These are phyloP conservation scores for Agrochola litura DNA, from an alignment of 2,888 invertebrate genomes.

Conservation along the genomic window DNA sequence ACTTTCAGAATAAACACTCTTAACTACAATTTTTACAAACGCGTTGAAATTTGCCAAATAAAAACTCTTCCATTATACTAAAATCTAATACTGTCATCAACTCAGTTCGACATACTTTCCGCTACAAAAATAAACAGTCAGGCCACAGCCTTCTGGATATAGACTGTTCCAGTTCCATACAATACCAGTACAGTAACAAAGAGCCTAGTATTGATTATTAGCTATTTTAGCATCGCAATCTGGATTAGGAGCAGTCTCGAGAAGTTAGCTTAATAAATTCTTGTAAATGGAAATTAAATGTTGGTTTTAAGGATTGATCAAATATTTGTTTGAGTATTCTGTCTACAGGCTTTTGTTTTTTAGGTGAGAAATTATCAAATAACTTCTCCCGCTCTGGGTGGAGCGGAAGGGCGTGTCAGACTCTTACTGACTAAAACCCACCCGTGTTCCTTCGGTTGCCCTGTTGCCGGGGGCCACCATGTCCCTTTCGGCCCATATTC, in stretches of 20 bases:
- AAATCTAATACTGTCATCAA: background rate
- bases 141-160: constrained; percentile 41
- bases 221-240: constrained; percentile 58
- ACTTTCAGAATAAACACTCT: no score
- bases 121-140: constrained; percentile 51
- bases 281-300: constrained; percentile 19
- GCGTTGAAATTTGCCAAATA: no score
- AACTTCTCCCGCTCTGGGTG: no score
- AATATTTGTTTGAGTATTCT: constrained; percentile 20
- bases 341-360: no score
- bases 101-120: constrained; percentile 46
- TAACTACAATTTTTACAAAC: no score
- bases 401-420: no score
- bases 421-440: no score
- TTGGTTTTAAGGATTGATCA: constrained; percentile 20
- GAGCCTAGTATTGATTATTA: constrained; percentile 62
- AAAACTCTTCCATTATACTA: background rate
- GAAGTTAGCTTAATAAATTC: constrained; percentile 31
- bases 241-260: constrained; percentile 25
- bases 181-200: constrained; percentile 50
- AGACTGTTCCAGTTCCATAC: constrained; percentile 61
- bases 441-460: no score
- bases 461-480: no score
- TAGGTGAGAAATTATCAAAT: no score
- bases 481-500: no score